Base-by-base conservation (phyloP, 1,140 invertebrate species). In the Pseudachorutes palmiensis region DNA sequence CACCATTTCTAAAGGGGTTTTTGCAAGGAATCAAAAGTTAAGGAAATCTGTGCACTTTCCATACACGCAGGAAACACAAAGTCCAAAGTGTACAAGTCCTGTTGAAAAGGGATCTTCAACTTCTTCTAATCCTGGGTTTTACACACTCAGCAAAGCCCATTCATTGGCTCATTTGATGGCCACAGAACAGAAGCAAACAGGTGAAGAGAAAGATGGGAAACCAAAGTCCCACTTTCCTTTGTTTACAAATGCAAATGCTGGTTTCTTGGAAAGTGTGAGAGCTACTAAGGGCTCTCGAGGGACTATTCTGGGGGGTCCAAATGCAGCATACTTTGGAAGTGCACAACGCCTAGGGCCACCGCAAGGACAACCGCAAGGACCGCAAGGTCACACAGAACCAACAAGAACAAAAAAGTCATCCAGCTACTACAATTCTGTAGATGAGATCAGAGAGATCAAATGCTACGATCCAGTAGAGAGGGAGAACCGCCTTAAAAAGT, bases 301-400 rank as follows among this genome's bases (percentile, higher is more conserved):
- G 22, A 64, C 62, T 16, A 69, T 74, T n/a, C 26, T 84, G 57
- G 87, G 88, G 2, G 89, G 88, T 1, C 88, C 88, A 0, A 87
- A 91, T 76, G 88, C 89, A 1, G 89, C 88, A 0, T 92, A 92
- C 75, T 92, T 92, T 75, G 89, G 89, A 3, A 91, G 88, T 48
- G 77, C 90, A 19, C 89, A 91, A 74, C 81, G 88, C 58, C 36
- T 48, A 1, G 29, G 51, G 2, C 58, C 66, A n/a, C 32, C 57
- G 14, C 33, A 60, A 22, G 30, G 29, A 19, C 61, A 41, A 32
- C 19, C 48, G 24, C 36, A 22, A n/a, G 33, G 28, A 19, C 62
- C 29, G 45, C 12, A 22, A 16, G 29, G 59, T 31, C 26, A 51
- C n/a, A n/a, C 45, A 5, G 19, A 41, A 19, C 36, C 36, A 41